Evolutionary conservation across 1,140 invertebrate genomes (phyloP), one percentile per base, ranked within the genome.

Genomic region (Spodoptera frugiperda): DNA sequence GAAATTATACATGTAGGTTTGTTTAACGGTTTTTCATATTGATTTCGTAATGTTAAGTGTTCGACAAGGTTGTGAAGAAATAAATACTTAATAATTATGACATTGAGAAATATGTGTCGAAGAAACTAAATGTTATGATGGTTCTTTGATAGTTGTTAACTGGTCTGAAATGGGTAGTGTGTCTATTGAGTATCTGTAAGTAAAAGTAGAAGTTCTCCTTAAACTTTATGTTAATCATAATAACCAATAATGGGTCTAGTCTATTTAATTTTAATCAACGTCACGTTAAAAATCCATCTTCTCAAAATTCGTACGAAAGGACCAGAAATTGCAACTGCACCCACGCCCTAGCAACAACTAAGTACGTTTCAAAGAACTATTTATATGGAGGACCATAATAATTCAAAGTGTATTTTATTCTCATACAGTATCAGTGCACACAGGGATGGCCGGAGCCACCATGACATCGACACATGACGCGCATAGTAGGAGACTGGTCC

Each of bases 391-490:
- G 30, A 8, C 57, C 21, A 61, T 15, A 59, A 33, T 51, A 61
- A 61, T 61, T 17, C 15, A 30, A 15, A 19, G 33, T 17, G n/a
- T 71, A 71, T 39, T 71, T 15, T 54, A 54, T 71, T 44, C 54
- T 46, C 51, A 5, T 17, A 21, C 30, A 12, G 68, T 55, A 53
- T 51, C 65, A 68, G 51, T 12, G 25, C 19, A 53, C 48, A 68
- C 19, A 46, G n/a, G 39, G 65, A 46, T 67, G 17, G 46, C 33
- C 57, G 17, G 46, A 19, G 49, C 19, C 19, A n/a, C n/a, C 14
- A 15, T 25, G 54, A 48, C 65, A 61, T 57, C 57, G 68, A 65
- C 57, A 65, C 49, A 67, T 70, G 67, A 72, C 68, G 68, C 39
- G 57, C 61, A 44, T 54, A 51, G 49, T 67, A 76, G 61, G 73